These are phyloP conservation scores for Temnothorax nylanderi DNA, from an alignment of 1,140 invertebrate genomes.

Conservation along the genomic window DNA sequence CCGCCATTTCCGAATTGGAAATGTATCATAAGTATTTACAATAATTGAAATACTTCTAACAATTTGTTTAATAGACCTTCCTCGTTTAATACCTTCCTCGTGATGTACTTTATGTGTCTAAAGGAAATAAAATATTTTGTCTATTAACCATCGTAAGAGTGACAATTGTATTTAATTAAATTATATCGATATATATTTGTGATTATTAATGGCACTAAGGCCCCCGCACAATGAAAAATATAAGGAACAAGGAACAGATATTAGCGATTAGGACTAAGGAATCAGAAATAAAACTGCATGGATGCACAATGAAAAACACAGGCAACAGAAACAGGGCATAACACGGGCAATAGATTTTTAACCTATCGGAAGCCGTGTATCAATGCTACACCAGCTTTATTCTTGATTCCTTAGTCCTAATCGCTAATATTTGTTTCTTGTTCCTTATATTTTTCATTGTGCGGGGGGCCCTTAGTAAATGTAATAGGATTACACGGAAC, in stretches of 20 bases:
- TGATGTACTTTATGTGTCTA: not conserved
- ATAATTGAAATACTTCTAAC: not conserved
- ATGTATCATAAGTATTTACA: not conserved
- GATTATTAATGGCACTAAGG: not conserved
- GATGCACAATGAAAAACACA: too few relatives aligned
- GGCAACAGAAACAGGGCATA: too few relatives aligned
- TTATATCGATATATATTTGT: not conserved
- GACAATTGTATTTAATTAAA: not conserved
- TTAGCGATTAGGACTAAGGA: too few relatives aligned
- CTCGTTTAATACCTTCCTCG: not conserved
- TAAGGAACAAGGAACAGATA: too few relatives aligned
- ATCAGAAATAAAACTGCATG: too few relatives aligned
- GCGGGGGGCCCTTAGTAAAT: not conserved
- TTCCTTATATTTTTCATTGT: too few relatives aligned
- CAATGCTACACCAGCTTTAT: too few relatives aligned
- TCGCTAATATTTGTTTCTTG: too few relatives aligned
- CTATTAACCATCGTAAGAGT: not conserved
- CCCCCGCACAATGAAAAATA: too few relatives aligned
- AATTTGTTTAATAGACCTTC: not conserved
- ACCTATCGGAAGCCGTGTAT: too few relatives aligned
- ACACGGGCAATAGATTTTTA: too few relatives aligned
- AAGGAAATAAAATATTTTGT: not conserved
- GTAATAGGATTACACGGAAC: not conserved
- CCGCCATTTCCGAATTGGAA: not conserved
- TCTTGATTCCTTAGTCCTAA: too few relatives aligned